Conservation (phyloP, 2,113 vertebrate genomes). For the Caranx ignobilis region DNA sequence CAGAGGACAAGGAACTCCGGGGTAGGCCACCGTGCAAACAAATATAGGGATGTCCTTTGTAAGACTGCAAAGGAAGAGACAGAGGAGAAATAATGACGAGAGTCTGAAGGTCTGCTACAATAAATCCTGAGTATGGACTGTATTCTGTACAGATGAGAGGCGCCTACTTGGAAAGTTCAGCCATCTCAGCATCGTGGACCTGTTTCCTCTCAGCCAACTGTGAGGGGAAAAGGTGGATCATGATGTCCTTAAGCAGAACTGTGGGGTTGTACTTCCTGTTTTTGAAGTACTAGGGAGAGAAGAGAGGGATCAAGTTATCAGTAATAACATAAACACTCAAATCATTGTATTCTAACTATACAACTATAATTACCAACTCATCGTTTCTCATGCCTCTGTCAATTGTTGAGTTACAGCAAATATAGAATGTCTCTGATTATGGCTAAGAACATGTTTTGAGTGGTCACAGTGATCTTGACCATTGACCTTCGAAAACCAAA, state of each 20-base stretch:
- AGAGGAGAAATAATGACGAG: background rate
- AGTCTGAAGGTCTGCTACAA: background rate
- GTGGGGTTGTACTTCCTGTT: slow-evolving; percentile 89
- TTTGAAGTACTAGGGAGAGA: slow-evolving; percentile 86
- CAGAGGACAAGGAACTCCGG: slow-evolving; percentile 88
- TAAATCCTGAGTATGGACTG: background rate
- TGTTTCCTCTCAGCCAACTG: slow-evolving; percentile 88
- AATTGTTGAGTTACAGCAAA: too few relatives aligned
- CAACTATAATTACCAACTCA: too few relatives aligned
- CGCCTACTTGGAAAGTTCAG: slow-evolving; percentile 91
- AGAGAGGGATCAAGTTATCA: background rate
- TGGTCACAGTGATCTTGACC: too few relatives aligned
- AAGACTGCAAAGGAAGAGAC: slow-evolving; percentile 76
- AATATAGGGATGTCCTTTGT: slow-evolving; percentile 92
- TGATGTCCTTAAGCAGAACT: slow-evolving; percentile 86
- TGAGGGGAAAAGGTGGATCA: slow-evolving; percentile 83
- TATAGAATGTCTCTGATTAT: too few relatives aligned
- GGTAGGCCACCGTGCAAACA: slow-evolving; percentile 92
- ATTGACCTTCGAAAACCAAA: too few relatives aligned
- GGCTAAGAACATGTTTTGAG: too few relatives aligned
- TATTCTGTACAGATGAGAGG: background rate
- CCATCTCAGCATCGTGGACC: slow-evolving; percentile 88
- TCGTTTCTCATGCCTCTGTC: too few relatives aligned
- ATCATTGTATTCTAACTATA: background rate
- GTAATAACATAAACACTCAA: background rate